phyloP scores from a whole-genome alignment of 2,888 invertebrate species.

The Temnothorax rugatulus region DNA sequence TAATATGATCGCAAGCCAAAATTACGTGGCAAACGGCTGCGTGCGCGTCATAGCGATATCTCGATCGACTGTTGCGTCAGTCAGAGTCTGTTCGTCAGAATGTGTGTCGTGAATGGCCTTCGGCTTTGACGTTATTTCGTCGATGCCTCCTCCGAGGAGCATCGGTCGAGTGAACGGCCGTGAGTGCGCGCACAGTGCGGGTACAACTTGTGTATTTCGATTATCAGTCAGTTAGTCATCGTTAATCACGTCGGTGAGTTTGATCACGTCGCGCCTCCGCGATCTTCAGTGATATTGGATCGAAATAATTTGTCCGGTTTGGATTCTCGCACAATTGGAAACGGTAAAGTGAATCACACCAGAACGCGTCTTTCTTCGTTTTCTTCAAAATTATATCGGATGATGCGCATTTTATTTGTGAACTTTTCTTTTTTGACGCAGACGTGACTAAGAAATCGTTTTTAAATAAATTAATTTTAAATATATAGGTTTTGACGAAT shows the following conservation, averaged over 20 bases:
- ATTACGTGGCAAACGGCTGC: background rate
- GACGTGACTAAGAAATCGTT: background rate
- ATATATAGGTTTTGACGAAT: background rate
- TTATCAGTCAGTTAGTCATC: slow-evolving; percentile 31
- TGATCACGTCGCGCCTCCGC: background rate
- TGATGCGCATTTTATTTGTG: background rate
- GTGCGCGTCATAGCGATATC: slow-evolving; percentile 15
- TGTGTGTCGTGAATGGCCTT: slow-evolving; percentile 35
- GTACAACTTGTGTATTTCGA: slow-evolving; percentile 1
- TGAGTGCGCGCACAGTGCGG: slow-evolving; percentile 4
- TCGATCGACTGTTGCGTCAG: slow-evolving; percentile 34
- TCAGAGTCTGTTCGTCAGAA: slow-evolving; percentile 17
- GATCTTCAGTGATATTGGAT: slow-evolving; percentile 19
- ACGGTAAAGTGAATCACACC: background rate
- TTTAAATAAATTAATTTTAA: background rate
- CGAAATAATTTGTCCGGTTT: background rate
- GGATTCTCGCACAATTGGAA: background rate
- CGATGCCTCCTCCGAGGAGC: slow-evolving; percentile 24
- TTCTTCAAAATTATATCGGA: background rate
- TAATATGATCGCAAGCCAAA: slow-evolving; percentile 19
- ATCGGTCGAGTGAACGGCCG: slow-evolving; percentile 20
- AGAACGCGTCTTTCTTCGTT: background rate
- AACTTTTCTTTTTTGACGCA: background rate
- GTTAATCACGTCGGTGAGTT: background rate
- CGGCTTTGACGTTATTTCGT: slow-evolving; percentile 33